phyloP scores from a whole-genome alignment of 1,140 invertebrate species.

The Lepidurus packardi region DNA sequence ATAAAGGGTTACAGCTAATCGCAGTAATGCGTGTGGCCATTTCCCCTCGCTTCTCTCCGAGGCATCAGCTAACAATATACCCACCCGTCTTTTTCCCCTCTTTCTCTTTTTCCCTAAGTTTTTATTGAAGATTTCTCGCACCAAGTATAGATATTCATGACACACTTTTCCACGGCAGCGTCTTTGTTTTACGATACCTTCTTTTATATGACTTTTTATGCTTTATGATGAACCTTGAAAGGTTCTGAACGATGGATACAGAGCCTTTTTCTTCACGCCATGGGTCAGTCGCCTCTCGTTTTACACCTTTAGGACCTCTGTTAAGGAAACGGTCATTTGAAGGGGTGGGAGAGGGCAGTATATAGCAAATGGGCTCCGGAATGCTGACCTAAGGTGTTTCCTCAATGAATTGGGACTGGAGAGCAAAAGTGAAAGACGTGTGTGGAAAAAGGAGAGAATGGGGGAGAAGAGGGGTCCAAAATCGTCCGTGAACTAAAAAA shows the following conservation, averaged over 20 bases:
- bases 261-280: too few relatives aligned
- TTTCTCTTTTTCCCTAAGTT: background rate
- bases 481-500: background rate
- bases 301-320: background rate
- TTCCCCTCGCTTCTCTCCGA: background rate
- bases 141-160: background rate
- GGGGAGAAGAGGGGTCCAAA: background rate
- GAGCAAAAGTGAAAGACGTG: constrained; percentile 7
- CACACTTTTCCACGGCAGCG: background rate
- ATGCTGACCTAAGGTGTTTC: background rate
- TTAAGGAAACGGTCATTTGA: background rate
- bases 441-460: background rate
- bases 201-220: background rate
- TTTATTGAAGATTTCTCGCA: background rate
- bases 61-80: background rate
- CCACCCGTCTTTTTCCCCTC: background rate
- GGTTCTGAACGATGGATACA: too few relatives aligned
- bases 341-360: background rate
- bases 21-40: constrained; percentile 7
- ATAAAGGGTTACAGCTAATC: constrained; percentile 6
- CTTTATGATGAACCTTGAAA: too few relatives aligned
- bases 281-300: too few relatives aligned
- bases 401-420: background rate
- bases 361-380: background rate
- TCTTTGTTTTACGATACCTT: background rate